Evolutionary conservation across 1,140 invertebrate species (phyloP), one percentile per base, ranked within the genome.

Genomic region (Archivesica marissinica): DNA sequence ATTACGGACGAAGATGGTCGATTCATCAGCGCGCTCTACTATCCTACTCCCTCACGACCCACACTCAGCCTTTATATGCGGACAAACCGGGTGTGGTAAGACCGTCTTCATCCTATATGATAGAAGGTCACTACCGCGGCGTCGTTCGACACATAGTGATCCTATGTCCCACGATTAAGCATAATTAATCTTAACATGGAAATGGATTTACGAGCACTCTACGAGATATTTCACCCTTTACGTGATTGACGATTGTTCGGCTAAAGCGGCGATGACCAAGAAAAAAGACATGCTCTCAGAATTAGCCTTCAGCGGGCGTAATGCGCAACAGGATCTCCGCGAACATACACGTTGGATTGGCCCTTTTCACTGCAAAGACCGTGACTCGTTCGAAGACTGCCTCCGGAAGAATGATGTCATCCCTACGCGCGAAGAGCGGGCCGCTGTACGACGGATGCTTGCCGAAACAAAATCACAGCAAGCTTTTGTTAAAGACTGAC

Each of bases 271-370:
- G 41, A 15, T 61, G 61, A 61, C 75, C 28, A 78, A 78, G 75
- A 78, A 39, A 61, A 78, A 64, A 64, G 75, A 78, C 47, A 61
- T 78, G 52, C 56, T 78, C 44, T 75, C 72, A 33, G 30, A 75
- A 20, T 25, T 75, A 20, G 72, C 72, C 30, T 75, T 75, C 54
- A 52, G 38, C 23, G 38, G 54, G 41, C 41, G 52, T 25, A 47
- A 78, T 15, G 54, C 52, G 0, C 38, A 59, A 59, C 30, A 78
- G 23, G 9, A 23, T 59, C 7, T 59, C 9, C 9, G 56, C 9
- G n/a, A 59, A 59, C 56, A 59, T 13, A 59, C 9, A 11, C 20
- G n/a, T 17, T 47, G 17, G 7, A 17, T 47, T 9, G 44, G 7
- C 44, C 17, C 17, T 9, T 47, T 47, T 17, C 17, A 9, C 17